These are phyloP conservation scores for Sinonovacula constricta DNA, from an alignment of 1,140 invertebrate genomes.

Conservation along the genomic window DNA sequence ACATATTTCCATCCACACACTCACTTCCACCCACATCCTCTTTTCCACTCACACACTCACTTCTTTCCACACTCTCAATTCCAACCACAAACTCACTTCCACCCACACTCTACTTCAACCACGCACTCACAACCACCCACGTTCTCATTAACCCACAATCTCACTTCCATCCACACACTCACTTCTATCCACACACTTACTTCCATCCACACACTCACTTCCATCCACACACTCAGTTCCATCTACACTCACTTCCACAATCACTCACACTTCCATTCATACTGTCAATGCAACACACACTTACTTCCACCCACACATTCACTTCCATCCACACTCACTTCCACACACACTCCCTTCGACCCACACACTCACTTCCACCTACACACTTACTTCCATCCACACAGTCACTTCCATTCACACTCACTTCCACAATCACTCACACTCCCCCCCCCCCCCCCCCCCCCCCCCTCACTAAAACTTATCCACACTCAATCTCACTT, in stretches of 20 bases:
- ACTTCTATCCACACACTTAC: conserved; percentile 8
- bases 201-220: conserved; percentile 14
- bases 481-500: background rate
- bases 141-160: background rate
- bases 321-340: conserved; percentile 41
- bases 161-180: background rate
- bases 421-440: conserved; percentile 27
- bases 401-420: conserved; percentile 47
- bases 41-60: conserved; percentile 11
- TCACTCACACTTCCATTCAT: conserved; percentile 9
- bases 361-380: too few relatives aligned
- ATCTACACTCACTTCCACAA: too few relatives aligned
- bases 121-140: background rate
- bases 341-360: too few relatives aligned
- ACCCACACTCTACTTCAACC: conserved; percentile 8
- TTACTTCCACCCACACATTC: conserved; percentile 45
- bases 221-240: background rate
- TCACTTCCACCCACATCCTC: conserved; percentile 2
- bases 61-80: background rate
- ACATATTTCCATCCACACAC: conserved; percentile 5
- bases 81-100: conserved; percentile 1
- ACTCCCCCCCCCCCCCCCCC: conserved; percentile 20
- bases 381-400: conserved; percentile 46
- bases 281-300: conserved; percentile 29
- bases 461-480: background rate